A percentile compares a stretch with the other conserved stretches of the same genome.
phyloP scores from a whole-genome alignment of 2,888 invertebrate genomes.

The Macaria liturata region DNA sequence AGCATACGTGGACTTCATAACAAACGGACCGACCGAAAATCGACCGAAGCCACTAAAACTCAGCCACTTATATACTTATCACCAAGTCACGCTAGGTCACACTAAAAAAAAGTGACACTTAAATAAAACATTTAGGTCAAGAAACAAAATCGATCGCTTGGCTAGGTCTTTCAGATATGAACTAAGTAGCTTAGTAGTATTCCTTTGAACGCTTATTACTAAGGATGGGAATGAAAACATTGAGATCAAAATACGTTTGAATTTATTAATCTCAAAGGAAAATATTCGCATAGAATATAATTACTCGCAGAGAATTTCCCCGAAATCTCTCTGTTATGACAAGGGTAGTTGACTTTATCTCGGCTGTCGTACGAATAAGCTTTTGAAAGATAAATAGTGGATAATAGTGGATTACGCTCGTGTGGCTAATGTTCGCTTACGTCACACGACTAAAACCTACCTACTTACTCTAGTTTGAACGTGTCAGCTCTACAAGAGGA shows the following conservation, averaged over 20 bases:
- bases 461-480: constrained; percentile 8
- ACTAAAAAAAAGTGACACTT: constrained; percentile 8
- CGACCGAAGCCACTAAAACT: too few species aligned
- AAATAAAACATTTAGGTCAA: constrained; percentile 24
- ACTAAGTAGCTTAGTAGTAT: too few species aligned
- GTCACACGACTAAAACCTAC: background rate
- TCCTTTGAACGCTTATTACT: too few species aligned
- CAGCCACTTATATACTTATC: background rate
- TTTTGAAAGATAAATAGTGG: constrained; percentile 5
- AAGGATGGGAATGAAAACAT: too few species aligned
- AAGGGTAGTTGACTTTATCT: constrained; percentile 1
- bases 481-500: constrained; percentile 9
- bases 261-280: too few species aligned
- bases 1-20: too few species aligned
- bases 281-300: too few species aligned
- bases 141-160: constrained; percentile 19
- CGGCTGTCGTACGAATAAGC: background rate
- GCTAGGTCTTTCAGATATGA: too few species aligned
- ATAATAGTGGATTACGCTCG: background rate
- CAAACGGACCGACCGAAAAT: too few species aligned
- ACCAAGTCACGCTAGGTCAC: constrained; percentile 23
- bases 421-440: background rate
- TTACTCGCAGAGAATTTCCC: too few species aligned
- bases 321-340: too few species aligned
- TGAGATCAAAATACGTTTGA: too few species aligned